Conservation (phyloP, 2,797 vertebrate genomes). For the Lagocephalus sceleratus region DNA sequence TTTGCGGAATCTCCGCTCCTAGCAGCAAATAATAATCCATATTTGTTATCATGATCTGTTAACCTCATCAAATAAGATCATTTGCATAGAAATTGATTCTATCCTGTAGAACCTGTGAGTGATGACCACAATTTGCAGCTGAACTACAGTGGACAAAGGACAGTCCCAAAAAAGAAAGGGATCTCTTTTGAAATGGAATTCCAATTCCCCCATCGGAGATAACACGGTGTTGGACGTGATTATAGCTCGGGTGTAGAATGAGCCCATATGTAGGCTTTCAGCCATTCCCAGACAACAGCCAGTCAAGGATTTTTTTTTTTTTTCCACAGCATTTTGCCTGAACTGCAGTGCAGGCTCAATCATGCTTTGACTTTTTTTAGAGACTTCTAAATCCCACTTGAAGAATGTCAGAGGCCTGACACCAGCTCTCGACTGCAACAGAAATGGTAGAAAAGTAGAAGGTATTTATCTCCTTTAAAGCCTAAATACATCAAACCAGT, state of each 20-base stretch:
- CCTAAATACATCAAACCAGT: conserved; percentile 57
- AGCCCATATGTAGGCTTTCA: conserved; percentile 35
- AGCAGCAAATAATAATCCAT: conserved; percentile 69
- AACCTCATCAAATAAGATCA: conserved; percentile 68
- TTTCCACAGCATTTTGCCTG: conserved; percentile 22
- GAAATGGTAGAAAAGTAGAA: conserved; percentile 22
- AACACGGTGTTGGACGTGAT: conserved; percentile 55
- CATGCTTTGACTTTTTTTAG: conserved; percentile 18
- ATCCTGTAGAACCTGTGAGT: conserved; percentile 65
- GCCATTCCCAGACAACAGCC: conserved; percentile 22
- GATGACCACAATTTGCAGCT: conserved; percentile 67
- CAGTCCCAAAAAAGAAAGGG: conserved; percentile 50
- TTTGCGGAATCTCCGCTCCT: conserved; percentile 63
- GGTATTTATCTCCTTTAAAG: conserved; percentile 37
- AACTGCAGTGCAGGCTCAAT: conserved; percentile 29
- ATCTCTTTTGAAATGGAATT: conserved; percentile 62
- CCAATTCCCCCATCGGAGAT: conserved; percentile 64
- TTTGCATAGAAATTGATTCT: conserved; percentile 83
- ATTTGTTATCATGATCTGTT: conserved; percentile 67
- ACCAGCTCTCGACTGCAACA: conserved; percentile 43
- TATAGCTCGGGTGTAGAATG: conserved; percentile 47
- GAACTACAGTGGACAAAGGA: conserved; percentile 69
- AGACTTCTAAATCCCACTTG: conserved; percentile 45
- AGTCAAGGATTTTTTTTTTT: conserved; percentile 50
- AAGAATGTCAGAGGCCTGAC: conserved; percentile 45